Evolutionary conservation across 2,797 vertebrate genomes (phyloP), one percentile per base, ranked within the genome.

Genomic region (Sebastes steindachneri): DNA sequence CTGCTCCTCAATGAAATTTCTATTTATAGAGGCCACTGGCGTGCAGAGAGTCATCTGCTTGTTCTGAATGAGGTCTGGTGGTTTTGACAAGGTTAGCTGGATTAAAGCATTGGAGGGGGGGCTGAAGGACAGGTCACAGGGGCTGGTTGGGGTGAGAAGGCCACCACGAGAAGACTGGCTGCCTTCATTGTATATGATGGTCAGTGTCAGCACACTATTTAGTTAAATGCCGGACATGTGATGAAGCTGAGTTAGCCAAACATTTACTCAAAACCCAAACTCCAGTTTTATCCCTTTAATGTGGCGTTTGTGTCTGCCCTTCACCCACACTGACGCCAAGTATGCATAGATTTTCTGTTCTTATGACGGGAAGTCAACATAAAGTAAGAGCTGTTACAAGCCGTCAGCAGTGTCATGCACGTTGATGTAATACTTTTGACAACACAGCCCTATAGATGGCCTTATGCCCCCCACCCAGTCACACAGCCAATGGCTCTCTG

Each of bases 31-130:
- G 79, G 70, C 86, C 75, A 85, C 89, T 93, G 93, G 92, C 83
- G 84, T 92, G 92, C 92, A 85, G 80, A 93, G 89, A 94, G 94
- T 95, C 91, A 93, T 95, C 94, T 91, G 91, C 92, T 95, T 95
- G 94, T 94, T 95, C 92, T 95, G 95, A 95, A 95, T 95, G 95
- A 94, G 91, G 91, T 93, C 89, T 89, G 93, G 90, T 83, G 92
- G 84, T 93, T 95, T 94, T 95, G 93, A 95, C 93, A 94, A 95
- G 94, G 94, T 95, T 94, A 95, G 93, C 92, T 90, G 91, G 91
- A 95, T 95, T 95, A 92, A 92, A 90, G 86, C 86, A 64, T 73
- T 73, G 79, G 82, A 54, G 86, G 85, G 67, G 64, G 55, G 77
- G 73, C 86, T 91, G 92, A 93, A 93, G 91, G 92, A 89, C 86